Evolutionary conservation across 1,140 invertebrate genomes (phyloP), one percentile per base, ranked within the genome.

Genomic region (Drosophila malerkotliana): DNA sequence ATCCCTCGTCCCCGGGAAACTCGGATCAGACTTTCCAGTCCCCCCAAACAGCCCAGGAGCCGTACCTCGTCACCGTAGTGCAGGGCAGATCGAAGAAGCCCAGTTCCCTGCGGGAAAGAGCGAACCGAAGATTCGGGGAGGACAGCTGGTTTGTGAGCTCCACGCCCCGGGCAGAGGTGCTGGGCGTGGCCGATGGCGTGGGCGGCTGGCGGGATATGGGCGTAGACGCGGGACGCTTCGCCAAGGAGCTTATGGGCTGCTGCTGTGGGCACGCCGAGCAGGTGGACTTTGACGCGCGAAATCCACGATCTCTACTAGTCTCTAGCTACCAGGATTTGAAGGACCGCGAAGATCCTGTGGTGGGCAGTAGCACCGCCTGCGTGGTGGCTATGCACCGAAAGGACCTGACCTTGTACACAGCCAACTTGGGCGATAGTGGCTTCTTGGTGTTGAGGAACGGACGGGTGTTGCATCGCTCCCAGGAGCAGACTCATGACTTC

Each of bases 161-260:
- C n/a, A 79, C 82, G 24, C 71, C 75, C 1, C 51, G 21, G 18
- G 79, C 82, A 3, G 82, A 82, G 6, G 63, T 64, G 4, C 26
- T 87, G 30, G 82, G 82, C 37, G 83, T 87, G 41, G 82, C 83
- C 3, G 82, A 87, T 10, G 82, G 82, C 0, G 82, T 85, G 12
- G 82, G 82, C 28, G 69, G 61, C 10, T 87, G 82, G 82, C 61
- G 75, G 14, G 26, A 63, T 0, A 2, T 59, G 41, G 82, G 83
- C 52, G 60, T 85, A n/a, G 82, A 85, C 49, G 10, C 82, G 0
- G 82, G 82, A 4, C 21, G 28, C 12, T 85, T 85, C 51, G 71
- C 83, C 74, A 64, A 45, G 2, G 74, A 85, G 37, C 57, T 85
- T 6, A 85, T 85, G 82, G 8, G 21, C 26, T 67, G 62, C 10